A percentile compares a stretch with the other conserved stretches of the same genome.
Conservation (phyloP, 2,113 vertebrate species). For the Rhabdornis inornatus region DNA sequence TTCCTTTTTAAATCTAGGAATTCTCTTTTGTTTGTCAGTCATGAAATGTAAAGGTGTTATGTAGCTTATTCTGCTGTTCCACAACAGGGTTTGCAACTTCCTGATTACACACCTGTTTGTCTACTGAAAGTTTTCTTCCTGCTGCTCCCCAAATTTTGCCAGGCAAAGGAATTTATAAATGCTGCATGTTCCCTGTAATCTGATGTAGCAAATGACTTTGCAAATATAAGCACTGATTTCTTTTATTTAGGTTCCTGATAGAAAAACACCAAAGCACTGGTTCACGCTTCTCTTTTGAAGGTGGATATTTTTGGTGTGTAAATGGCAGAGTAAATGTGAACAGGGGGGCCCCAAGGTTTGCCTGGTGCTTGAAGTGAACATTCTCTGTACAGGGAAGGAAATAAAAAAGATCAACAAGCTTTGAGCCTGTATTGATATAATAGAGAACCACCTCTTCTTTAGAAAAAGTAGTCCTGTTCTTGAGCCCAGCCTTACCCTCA, state of each 20-base stretch:
- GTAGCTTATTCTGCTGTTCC: background rate
- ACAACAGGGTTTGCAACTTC: background rate
- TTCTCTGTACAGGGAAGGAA: background rate
- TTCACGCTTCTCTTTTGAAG: background rate
- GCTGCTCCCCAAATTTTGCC: background rate
- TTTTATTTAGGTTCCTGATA: background rate
- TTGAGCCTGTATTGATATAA: background rate
- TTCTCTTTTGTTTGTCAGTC: background rate
- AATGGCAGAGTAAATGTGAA: background rate
- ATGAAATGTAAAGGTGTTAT: background rate
- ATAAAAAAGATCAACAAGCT: background rate
- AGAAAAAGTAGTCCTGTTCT: background rate
- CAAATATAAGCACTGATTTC: background rate
- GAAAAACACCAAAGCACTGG: background rate
- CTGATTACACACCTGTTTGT: conserved; percentile 2
- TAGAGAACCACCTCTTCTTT: background rate
- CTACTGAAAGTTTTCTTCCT: background rate
- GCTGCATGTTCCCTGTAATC: background rate
- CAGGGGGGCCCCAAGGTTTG: background rate
- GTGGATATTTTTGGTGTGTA: background rate
- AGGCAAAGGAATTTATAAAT: background rate
- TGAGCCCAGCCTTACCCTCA: background rate
- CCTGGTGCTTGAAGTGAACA: background rate
- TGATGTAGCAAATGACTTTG: background rate
- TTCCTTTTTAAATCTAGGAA: background rate